phyloP scores from a whole-genome alignment of 2,797 vertebrate genomes.

The Lepilemur septentrionalis region DNA sequence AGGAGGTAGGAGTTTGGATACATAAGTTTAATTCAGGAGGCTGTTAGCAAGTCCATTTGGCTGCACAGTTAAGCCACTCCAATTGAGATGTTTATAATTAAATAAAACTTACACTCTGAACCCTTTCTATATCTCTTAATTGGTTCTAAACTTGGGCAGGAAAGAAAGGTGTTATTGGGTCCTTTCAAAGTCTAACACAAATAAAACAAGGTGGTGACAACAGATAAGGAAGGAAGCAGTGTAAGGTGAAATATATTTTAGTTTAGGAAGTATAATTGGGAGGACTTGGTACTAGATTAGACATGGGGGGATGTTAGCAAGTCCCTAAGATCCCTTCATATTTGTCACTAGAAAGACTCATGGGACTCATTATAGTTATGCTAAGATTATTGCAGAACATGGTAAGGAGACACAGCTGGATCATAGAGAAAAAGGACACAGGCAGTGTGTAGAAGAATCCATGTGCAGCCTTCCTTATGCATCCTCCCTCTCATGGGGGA shows the following conservation, averaged over 20 bases:
- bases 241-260: neutral
- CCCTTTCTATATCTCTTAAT: neutral
- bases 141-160: neutral
- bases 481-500: neutral
- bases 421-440: neutral
- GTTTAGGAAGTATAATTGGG: neutral
- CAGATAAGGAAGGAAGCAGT: neutral
- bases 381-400: neutral
- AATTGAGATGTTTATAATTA: neutral
- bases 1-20: neutral
- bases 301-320: neutral
- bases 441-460: neutral
- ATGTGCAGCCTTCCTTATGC: neutral
- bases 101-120: neutral
- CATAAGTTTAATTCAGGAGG: neutral
- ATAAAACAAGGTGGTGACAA: neutral
- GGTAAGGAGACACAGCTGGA: neutral
- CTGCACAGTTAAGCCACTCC: neutral
- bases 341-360: neutral
- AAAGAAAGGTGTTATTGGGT: neutral
- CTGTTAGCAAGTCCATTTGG: neutral
- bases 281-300: neutral
- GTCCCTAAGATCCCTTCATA: neutral
- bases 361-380: neutral
- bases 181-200: neutral